Conservation (phyloP, 2,888 invertebrate genomes). For the Microctonus aethiopoides region DNA sequence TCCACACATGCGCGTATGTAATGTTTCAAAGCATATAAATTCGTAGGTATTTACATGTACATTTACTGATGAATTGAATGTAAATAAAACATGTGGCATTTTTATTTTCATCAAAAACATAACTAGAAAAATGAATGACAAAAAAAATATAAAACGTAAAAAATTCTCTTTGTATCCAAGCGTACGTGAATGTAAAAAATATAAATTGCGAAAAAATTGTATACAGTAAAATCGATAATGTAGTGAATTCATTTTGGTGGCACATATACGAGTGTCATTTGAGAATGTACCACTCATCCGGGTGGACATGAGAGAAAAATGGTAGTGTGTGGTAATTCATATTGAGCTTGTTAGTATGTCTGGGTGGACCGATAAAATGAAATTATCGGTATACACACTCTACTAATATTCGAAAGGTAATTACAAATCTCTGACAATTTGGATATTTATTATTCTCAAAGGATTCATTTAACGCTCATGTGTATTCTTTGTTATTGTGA, state of each 20-base stretch:
- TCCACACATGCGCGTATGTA: background rate
- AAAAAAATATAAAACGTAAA: background rate
- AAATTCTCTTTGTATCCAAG: background rate
- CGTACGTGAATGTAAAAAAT: background rate
- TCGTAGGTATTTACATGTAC: background rate
- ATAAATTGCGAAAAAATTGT: background rate
- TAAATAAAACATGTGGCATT: background rate
- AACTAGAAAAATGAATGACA: background rate
- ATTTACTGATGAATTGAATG: background rate
- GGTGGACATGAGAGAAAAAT: background rate
- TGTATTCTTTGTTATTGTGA: background rate
- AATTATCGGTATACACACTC: slow-evolving; percentile 23
- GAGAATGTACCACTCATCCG: slow-evolving; percentile 9
- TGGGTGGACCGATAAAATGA: slow-evolving; percentile 29
- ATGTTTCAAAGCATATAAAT: background rate
- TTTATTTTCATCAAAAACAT: background rate
- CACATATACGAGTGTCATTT: slow-evolving; percentile 2
- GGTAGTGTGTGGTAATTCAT: background rate
- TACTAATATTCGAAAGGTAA: slow-evolving; percentile 14
- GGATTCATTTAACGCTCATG: slow-evolving; percentile 14
- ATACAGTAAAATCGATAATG: slow-evolving; percentile 8
- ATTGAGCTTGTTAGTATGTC: background rate
- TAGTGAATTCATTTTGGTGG: background rate
- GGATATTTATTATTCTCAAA: slow-evolving; percentile 29
- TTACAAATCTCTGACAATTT: slow-evolving; percentile 28